Evolutionary conservation across 2,888 invertebrate species (phyloP), one percentile per base, ranked within the genome.

Genomic region (Synanthedon andrenaeformis): DNA sequence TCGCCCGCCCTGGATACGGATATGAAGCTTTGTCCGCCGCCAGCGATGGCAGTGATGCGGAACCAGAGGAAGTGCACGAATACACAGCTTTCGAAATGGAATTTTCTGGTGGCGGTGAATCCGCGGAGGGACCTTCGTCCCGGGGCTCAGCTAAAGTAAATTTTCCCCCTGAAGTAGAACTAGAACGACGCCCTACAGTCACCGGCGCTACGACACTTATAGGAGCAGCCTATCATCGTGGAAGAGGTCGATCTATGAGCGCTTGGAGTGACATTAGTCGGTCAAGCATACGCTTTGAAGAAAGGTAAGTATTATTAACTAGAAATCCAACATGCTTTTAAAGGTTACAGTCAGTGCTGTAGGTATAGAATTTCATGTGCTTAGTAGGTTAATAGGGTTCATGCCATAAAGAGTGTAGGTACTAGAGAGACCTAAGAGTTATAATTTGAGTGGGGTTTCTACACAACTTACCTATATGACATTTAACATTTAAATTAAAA

Each of bases 261-360:
- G 94, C 94, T 45, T 95, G 95, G 95, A 95, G 95, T 69, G 95
- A 95, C 71, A 91, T 95, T 72, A 94, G 94, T 68, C 90, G 94
- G 55, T 94, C 94, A 62, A 94, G 94, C 74, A 93, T 94, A 89
- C 91, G 92, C 67, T 89, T 94, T 69, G 93, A 93, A 62, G 93
- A 93, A 76, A 92, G 93, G 93, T 93, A 52, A 75, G 80, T 76
- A 12, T 45, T 13, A 13, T 45, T 13, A 45, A 45, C 2, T 45
- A 45, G 11, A 45, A 12, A 42, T 17, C 12, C 14, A 45, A 45
- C 45, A 45, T 45, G 45, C 45, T n/a, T n/a, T 45, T 45, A 45
- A 45, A 8, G 45, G 45, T 57, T 58, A 53, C 28, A 53, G 55
- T 55, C 49, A 49, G 60, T 61, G 62, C 62, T 60, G 54, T n/a